Percentiles rank a stretch among this genome's conserved stretches.
Evolutionary conservation across 2,113 vertebrate species (phyloP).

Genomic region (Mesembrinibis cayennensis): DNA sequence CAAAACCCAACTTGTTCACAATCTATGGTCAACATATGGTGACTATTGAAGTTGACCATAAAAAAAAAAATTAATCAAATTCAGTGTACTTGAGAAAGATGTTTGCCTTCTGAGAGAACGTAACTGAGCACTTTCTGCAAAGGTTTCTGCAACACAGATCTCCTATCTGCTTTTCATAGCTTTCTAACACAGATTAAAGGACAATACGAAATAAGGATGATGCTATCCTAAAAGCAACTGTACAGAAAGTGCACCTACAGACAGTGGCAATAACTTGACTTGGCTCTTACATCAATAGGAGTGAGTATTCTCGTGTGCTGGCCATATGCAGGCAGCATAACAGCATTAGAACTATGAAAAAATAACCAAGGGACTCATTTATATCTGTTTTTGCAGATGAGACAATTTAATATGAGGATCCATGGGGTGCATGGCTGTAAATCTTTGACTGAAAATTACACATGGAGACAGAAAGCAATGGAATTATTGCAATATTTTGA

Average conservation of each 20-base stretch:
- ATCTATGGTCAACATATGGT: neutral
- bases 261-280: neutral
- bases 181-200: neutral
- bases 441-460: constrained; percentile 66
- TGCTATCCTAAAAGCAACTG: neutral
- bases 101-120: neutral
- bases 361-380: constrained; percentile 49
- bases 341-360: neutral
- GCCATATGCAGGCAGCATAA: neutral
- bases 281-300: neutral
- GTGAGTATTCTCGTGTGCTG: neutral
- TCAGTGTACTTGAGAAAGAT: neutral
- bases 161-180: neutral
- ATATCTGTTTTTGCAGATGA: constrained; percentile 63
- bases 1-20: neutral
- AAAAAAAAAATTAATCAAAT: neutral
- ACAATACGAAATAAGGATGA: neutral
- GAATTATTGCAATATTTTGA: constrained; percentile 63
- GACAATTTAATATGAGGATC: constrained; percentile 68
- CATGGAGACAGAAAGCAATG: constrained; percentile 50
- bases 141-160: neutral
- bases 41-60: neutral
- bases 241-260: neutral
- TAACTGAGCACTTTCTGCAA: neutral
- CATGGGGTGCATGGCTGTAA: constrained; percentile 62